Base-by-base conservation (phyloP, 2,797 vertebrate genomes). In the Sebastes taczanowskii region DNA sequence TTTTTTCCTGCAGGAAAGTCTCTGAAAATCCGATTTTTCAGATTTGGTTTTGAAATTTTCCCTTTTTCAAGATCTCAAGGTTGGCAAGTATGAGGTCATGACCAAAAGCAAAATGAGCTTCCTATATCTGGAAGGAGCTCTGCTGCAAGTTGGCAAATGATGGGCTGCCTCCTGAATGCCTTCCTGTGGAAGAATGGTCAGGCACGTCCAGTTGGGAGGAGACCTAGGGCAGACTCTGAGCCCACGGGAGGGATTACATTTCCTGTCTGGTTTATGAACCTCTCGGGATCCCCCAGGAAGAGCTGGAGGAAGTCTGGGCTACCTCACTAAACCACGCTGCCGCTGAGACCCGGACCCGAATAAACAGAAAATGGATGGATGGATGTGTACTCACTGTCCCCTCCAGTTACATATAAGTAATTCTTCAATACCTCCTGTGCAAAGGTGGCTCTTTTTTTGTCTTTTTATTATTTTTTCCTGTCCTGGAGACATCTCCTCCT, bases 211-310 rank as follows among this genome's bases (percentile, higher is more conserved):
- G 69, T 58, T 11, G 62, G 77, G 70, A 80, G 63, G 66, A 81
- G 72, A 78, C 83, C 81, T 56, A 3, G 74, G 58, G 83, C 78
- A 66, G 63, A 61, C 78, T 35, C 29, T 13, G 23, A 70, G 78
- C 73, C 42, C 78, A 71, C 56, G 52, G 58, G 53, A 76, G 78
- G 82, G 72, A 81, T 82, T 78, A 70, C 56, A 76, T 55, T 52
- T 77, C 29, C 69, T 71, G 38, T 73, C 77, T 87, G 74, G 61
- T 25, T 63, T 35, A 10, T 35, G 59, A 72, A 78, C 32, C 84
- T 34, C 59, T 52, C 61, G 60, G 32, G 71, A 84, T 79, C 46
- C 23, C 59, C 4, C 10, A 38, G 18, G 46, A 80, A 80, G 64
- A 78, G 75, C 46, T 75, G 25, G 22, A 74, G 58, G 68, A 82